Evolutionary conservation across 2,888 invertebrate species (phyloP), one percentile per base, ranked within the genome.

Genomic region (Zeuzera pyrina): DNA sequence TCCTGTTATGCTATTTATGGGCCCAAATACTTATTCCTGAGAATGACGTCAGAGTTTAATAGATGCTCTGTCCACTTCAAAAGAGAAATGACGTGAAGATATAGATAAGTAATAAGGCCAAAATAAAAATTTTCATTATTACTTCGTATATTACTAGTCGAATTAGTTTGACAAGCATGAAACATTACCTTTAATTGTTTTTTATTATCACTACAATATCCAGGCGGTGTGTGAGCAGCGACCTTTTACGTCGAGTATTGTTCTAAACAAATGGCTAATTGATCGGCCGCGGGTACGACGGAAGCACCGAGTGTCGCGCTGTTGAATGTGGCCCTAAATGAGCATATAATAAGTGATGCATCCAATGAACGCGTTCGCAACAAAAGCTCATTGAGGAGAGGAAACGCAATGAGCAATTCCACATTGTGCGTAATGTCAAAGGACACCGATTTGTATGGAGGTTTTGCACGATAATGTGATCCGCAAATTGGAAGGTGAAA

Each of bases 401-500:
- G 57, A 57, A 61, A 49, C 51, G 52, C 49, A 44, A 56, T 49
- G 52, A 45, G 46, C 56, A 47, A 46, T 50, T 49, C 47, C 52
- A 12, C 25, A 68, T 69, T 62, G 61, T 61, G 62, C 60, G 47
- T 47, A 39, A 35, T 46, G 46, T 63, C 69, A 73, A 74, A 70
- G 68, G 52, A 41, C 38, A 43, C 74, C 74, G 74, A 67, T 53
- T 72, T 74, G 54, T 60, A 70, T 61, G 55, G 42, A 14, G 14
- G 8, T 15, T 38, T 45, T 28, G 45, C 47, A 42, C 48, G 49
- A 32, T 45, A 53, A 54, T 62, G 53, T 49, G 65, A 63, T 61
- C 66, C 50, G 72, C 70, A 64, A 71, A 67, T 71, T 63, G 63
- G 61, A 54, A 68, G 66, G 65, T 63, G 66, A 72, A 73, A 70